Base-by-base conservation (phyloP, 2,113 vertebrate genomes). In the Phyllopteryx taeniolatus region DNA sequence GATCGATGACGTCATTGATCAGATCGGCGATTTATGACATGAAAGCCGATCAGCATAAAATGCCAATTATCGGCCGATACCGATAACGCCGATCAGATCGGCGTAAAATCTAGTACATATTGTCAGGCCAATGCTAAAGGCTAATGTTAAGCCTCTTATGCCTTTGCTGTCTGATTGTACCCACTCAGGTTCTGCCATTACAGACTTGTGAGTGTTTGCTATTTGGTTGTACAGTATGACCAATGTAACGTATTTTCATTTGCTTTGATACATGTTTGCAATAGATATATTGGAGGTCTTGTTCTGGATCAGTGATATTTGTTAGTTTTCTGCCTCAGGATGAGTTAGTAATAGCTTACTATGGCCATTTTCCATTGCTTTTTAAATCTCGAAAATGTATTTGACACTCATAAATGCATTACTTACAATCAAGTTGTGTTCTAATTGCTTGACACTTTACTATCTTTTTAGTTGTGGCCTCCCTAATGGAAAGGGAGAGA, bases 401-500 rank as follows among this genome's bases (percentile, higher is more conserved):
- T 56, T 56, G 8, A 17, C 31, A 12, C 7, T 65, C 59, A 53
- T 75, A 43, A 73, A 76, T 78, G 43, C 12, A 49, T 19, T 8
- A 8, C 17, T 12, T 77, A 35, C 8, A 65, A 22, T 74, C 31
- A 12, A 43, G 8, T 31, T 70, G 46, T 39, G 22, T 46, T 72
- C 46, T 81, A 43, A 60, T 68, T 62, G 68, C 14, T 39, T 60
- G 1, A 44, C 19, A 49, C 44, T n/a, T 61, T 71, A 75, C 47
- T 47, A 54, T 47, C 27, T 67, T 72, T 76, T 35, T 44, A 93
- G 91, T 79, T 85, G 88, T 17, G 79, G 69, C 14, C 57, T 88
- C 67, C 82, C 78, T 31, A 93, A 92, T n/a, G 90, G 87, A 49
- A 90, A 85, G 64, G 74, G 78, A 46, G 44, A 66, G 43, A 82